Percentiles rank a stretch among this genome's conserved stretches.
These are phyloP conservation scores for Aspiorhynchus laticeps DNA, from an alignment of 2,113 vertebrate species.

Conservation along the genomic window DNA sequence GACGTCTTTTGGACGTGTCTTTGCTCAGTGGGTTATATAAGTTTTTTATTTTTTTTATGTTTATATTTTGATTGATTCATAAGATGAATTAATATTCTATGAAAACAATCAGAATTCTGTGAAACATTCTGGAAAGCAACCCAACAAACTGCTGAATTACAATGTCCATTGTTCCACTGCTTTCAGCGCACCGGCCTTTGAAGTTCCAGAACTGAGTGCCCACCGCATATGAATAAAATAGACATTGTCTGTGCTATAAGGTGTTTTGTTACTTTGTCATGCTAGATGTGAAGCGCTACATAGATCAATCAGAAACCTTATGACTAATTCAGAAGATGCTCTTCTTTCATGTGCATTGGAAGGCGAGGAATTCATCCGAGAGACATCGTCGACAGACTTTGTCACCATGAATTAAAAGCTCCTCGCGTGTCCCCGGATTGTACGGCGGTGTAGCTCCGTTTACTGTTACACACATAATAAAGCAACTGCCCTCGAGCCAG, in stretches of 20 bases:
- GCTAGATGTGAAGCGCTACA: constrained; percentile 37
- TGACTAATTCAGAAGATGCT: constrained; percentile 45
- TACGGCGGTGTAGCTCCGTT: constrained; percentile 1
- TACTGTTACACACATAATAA: constrained; percentile 56
- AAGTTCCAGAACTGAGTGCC: neutral
- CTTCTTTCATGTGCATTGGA: neutral
- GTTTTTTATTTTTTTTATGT: too few species aligned
- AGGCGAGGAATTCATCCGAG: neutral
- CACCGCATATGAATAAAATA: constrained; percentile 20
- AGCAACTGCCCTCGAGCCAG: constrained; percentile 57
- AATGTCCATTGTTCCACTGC: neutral
- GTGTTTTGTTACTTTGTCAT: constrained; percentile 38
- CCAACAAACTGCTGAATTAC: neutral
- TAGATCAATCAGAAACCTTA: constrained; percentile 48
- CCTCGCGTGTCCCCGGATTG: neutral
- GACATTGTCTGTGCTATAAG: constrained; percentile 12
- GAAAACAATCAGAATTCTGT: neutral
- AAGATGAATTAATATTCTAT: too few species aligned
- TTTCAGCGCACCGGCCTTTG: neutral
- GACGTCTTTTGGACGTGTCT: too few species aligned
- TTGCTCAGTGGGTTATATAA: too few species aligned
- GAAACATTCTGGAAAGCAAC: neutral
- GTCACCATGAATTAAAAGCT: constrained; percentile 20
- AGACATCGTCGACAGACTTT: constrained; percentile 12
- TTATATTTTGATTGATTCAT: too few species aligned